A percentile compares a stretch with the other conserved stretches of the same genome.
These are phyloP conservation scores for Corticium candelabrum DNA, from an alignment of 37 sponge, comb jelly and placozoan genomes.

Conservation along the genomic window DNA sequence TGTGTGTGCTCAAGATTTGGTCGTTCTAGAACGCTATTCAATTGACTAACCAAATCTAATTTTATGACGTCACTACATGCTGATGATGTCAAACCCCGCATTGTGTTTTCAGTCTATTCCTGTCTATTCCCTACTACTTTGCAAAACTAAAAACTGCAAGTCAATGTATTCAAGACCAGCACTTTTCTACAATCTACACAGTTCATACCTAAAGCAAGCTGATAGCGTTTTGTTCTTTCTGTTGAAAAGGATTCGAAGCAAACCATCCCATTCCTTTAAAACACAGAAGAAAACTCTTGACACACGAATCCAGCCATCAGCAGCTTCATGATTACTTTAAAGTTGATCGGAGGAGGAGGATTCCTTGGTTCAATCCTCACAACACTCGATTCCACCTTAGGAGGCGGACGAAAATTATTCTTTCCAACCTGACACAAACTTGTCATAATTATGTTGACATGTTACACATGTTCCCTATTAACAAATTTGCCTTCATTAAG, in stretches of 20 bases:
- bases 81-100: too few relatives aligned
- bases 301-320: neutral
- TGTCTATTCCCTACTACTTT: too few relatives aligned
- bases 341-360: slow-evolving; percentile 86
- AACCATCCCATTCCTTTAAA: slow-evolving; percentile 85
- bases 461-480: neutral
- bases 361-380: slow-evolving; percentile 93
- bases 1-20: too few relatives aligned
- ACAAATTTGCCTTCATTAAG: slow-evolving; percentile 68
- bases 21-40: too few relatives aligned
- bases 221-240: slow-evolving; percentile 84
- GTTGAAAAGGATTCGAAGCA: slow-evolving; percentile 61
- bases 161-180: too few relatives aligned
- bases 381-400: slow-evolving; percentile 94
- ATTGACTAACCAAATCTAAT: too few relatives aligned
- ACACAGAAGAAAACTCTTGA: neutral
- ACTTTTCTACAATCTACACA: too few relatives aligned
- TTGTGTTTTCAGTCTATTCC: too few relatives aligned
- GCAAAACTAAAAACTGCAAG: too few relatives aligned
- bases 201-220: slow-evolving; percentile 47
- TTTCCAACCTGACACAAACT: slow-evolving; percentile 51
- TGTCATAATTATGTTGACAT: neutral
- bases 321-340: slow-evolving; percentile 33
- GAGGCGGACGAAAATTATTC: slow-evolving; percentile 97
- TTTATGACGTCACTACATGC: too few relatives aligned